Evolutionary conservation across 2,888 invertebrate genomes (phyloP).

Genomic region (Rhagophthalmus giganteus): DNA sequence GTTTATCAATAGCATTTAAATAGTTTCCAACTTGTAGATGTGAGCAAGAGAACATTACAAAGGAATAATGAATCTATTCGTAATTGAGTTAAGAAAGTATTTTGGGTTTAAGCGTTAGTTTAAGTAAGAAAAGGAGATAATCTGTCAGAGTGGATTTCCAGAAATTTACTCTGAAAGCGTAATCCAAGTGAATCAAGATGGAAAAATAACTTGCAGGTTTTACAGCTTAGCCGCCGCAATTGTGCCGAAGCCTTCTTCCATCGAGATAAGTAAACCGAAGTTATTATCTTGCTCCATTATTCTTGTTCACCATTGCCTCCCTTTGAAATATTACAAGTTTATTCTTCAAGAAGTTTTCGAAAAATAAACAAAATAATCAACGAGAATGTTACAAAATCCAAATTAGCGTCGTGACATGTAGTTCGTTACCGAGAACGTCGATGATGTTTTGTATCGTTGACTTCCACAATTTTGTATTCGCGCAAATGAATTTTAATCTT

Average conservation of each 20-base stretch:
- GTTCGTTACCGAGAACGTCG: no score
- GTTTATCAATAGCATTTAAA: not conserved
- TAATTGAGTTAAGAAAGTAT: constrained; percentile 25
- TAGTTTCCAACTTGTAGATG: not conserved
- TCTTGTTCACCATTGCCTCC: constrained; percentile 37
- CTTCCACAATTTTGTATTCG: no score
- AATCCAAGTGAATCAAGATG: constrained; percentile 42
- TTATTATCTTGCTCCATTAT: constrained; percentile 43
- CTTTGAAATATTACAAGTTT: constrained; percentile 28
- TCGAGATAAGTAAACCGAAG: constrained; percentile 42
- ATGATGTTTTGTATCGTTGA: no score
- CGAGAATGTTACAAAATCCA: constrained; percentile 8
- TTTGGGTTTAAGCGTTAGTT: constrained; percentile 27
- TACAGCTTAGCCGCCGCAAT: constrained; percentile 41
- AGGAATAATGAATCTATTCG: constrained; percentile 8
- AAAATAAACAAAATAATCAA: constrained; percentile 16
- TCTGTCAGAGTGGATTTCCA: constrained; percentile 34
- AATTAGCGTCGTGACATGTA: not conserved
- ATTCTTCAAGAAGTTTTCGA: constrained; percentile 20
- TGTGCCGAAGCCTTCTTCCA: constrained; percentile 36
- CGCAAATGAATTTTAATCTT: no score
- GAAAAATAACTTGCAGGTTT: constrained; percentile 43
- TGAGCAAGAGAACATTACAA: not conserved
- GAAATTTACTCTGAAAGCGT: constrained; percentile 40
- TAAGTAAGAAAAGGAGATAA: constrained; percentile 32